Conservation (phyloP, 2,113 vertebrate genomes). For the Bettongia penicillata region DNA sequence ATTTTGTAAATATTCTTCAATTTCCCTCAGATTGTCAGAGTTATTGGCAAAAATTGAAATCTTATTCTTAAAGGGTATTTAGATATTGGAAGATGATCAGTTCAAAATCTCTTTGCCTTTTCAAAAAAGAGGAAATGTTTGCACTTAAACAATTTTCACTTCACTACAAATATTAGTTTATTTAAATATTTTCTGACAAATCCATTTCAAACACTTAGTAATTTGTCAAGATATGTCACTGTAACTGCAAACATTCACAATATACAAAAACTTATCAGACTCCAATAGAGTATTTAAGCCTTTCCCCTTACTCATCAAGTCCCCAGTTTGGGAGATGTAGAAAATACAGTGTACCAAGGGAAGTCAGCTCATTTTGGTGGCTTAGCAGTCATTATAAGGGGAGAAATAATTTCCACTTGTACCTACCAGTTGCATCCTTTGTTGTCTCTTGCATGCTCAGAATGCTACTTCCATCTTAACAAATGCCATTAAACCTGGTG, state of each 20-base stretch:
- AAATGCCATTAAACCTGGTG: no score
- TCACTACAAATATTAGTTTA: neutral
- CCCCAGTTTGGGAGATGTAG: neutral
- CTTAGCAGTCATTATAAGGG: neutral
- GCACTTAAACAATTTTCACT: neutral
- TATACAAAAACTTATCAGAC: conserved; percentile 26
- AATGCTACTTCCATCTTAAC: no score
- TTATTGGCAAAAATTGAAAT: neutral
- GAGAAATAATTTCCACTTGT: conserved; percentile 1
- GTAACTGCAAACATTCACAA: neutral
- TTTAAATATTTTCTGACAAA: conserved; percentile 30
- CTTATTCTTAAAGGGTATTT: neutral
- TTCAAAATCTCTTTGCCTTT: neutral
- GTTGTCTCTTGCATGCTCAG: no score
- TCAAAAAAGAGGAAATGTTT: neutral
- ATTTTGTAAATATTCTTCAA: no score
- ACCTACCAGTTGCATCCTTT: neutral
- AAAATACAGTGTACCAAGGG: neutral
- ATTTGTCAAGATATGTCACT: neutral
- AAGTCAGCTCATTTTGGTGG: conserved; percentile 33
- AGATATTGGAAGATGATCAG: neutral
- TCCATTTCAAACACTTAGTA: conserved; percentile 10
- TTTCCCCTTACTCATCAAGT: neutral
- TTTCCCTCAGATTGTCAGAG: no score
- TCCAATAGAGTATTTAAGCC: neutral